Base-by-base conservation (phyloP, 2,888 invertebrate genomes). In the Amorpha juglandis region DNA sequence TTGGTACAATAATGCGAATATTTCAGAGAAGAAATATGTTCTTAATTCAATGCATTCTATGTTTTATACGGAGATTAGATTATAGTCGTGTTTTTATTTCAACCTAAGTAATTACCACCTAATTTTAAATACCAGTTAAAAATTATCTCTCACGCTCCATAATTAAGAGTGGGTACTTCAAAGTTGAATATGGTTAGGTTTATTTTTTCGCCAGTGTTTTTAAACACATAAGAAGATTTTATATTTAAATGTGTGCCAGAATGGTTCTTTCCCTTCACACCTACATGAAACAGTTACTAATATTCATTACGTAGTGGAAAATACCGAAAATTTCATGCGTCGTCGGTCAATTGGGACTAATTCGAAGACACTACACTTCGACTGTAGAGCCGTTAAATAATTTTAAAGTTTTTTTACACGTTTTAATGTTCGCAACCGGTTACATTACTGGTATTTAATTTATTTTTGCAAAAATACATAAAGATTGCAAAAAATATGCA, bases 291-390 rank as follows among this genome's bases (percentile, higher is more conserved):
- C 19, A 33, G 7, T 45, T 45, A 50, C 58, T 16, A 19, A 58
- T 6, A 11, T 58, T 14, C 19, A 42, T 19, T 58, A 42, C 58
- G 58, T 21, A 58, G 58, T 58, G 58, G 58, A 58, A 58, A 58
- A 42, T 58, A 58, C 58, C 58, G 42, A 58, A 58, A 55, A 58
- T 12, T 58, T 19, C 19, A 58, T 58, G 58, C 58, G 58, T 42
- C 58, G 38, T 42, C 58, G 38, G 16, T 58, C 58, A 58, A 58
- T 58, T 58, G 42, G 42, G 58, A 58, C 19, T 19, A 38, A 58
- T 38, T 53, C 8, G 33, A 27, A 33, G 52, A 14, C 21, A 3
- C 38, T 14, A 38, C 33, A 55, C 55, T 55, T 38, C 35, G 35
- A 11, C 35, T 38, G 38, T 9, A 7, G 42, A 38, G 38, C 12